These are phyloP conservation scores for Chelidonichthys spinosus DNA, from an alignment of 2,797 vertebrate species.

Conservation along the genomic window DNA sequence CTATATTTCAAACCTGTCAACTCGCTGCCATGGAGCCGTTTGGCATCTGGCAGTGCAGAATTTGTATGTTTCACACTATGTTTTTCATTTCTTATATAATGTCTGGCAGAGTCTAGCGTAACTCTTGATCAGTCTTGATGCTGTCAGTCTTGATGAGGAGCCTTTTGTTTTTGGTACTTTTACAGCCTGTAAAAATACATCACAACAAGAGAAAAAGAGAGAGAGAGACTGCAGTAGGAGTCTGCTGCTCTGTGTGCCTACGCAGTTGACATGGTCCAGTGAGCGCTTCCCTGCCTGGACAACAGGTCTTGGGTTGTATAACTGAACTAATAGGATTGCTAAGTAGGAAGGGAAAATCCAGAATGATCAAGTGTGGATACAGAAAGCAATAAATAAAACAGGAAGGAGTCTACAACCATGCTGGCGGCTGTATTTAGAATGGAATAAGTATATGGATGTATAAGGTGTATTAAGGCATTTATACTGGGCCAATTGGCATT, in stretches of 20 bases:
- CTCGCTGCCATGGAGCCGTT: conserved; percentile 25
- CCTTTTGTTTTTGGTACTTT: conserved; percentile 50
- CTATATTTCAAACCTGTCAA: conserved; percentile 22
- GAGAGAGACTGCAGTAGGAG: conserved; percentile 9
- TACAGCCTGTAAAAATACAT: conserved; percentile 55
- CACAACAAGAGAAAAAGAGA: conserved; percentile 32
- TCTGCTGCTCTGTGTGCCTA: conserved; percentile 6
- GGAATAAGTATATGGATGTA: neutral
- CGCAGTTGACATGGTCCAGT: conserved; percentile 7
- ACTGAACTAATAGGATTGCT: conserved; percentile 1
- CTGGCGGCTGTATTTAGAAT: neutral
- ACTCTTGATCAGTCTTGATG: neutral
- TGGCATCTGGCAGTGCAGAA: conserved; percentile 36
- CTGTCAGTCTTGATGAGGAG: conserved; percentile 52
- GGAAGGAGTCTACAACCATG: neutral
- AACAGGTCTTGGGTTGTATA: neutral
- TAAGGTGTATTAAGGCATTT: neutral
- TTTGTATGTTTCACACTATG: conserved; percentile 45
- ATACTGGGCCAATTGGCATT: too few relatives aligned
- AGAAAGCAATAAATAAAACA: conserved; percentile 2
- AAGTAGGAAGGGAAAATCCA: conserved; percentile 6
- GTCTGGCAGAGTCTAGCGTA: conserved; percentile 49
- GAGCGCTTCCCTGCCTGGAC: neutral
- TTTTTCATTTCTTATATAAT: conserved; percentile 53
- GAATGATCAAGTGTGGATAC: neutral